Percentiles rank a stretch among this genome's conserved stretches.
Conservation (phyloP, 2,113 vertebrate genomes). For the Phylloscopus whistleri region DNA sequence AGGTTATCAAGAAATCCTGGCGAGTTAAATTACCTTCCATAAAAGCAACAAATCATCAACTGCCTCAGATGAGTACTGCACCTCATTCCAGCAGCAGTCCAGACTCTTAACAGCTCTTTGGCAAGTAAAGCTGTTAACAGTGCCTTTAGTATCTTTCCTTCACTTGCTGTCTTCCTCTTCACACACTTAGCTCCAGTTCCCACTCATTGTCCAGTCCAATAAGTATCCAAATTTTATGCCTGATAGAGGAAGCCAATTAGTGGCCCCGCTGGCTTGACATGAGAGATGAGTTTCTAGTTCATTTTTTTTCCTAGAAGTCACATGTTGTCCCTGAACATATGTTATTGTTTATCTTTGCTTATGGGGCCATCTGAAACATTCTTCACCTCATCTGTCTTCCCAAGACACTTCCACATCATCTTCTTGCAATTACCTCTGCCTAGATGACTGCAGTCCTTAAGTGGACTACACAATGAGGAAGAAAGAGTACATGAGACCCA, state of each 20-base stretch:
- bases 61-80: neutral
- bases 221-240: neutral
- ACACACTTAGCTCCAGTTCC: neutral
- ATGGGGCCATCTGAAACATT: neutral
- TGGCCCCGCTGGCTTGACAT: neutral
- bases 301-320: neutral
- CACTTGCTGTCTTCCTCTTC: slow-evolving; percentile 3
- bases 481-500: neutral
- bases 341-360: neutral
- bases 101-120: neutral
- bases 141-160: neutral
- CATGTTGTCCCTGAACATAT: neutral
- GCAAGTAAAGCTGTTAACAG: neutral
- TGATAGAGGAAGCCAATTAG: neutral
- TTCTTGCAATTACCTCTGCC: neutral
- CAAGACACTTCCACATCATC: neutral
- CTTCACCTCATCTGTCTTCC: neutral
- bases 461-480: neutral
- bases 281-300: neutral
- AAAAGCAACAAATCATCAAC: neutral
- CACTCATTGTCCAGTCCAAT: slow-evolving; percentile 6
- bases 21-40: neutral
- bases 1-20: neutral
- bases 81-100: neutral
- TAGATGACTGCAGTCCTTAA: neutral